phyloP scores from a whole-genome alignment of 2,888 invertebrate species.

The Blomia tropicalis region DNA sequence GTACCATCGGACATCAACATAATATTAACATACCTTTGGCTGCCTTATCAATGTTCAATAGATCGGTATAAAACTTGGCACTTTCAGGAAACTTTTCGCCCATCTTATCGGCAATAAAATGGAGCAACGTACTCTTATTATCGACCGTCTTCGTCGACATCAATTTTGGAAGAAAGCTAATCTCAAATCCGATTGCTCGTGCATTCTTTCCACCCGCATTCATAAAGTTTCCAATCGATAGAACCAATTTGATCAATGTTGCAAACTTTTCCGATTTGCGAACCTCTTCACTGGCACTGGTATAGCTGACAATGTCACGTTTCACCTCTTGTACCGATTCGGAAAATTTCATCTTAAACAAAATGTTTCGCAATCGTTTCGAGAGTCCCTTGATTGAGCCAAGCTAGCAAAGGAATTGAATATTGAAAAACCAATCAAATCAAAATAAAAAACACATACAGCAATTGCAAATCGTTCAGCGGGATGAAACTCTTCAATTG shows the following conservation, averaged over 20 bases:
- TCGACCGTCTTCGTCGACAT: conserved; percentile 60
- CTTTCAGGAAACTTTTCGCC: conserved; percentile 75
- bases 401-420: conserved; percentile 41
- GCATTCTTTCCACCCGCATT: conserved; percentile 86
- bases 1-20: neutral
- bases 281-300: conserved; percentile 86
- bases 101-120: conserved; percentile 72
- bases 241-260: conserved; percentile 67
- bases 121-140: conserved; percentile 76
- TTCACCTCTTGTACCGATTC: conserved; percentile 74
- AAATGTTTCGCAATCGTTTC: conserved; percentile 69
- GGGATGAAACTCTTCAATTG: conserved; percentile 64
- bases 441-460: conserved; percentile 37
- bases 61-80: conserved; percentile 63
- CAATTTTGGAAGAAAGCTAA: conserved; percentile 76
- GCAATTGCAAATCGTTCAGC: conserved; percentile 89
- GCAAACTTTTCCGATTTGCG: conserved; percentile 75
- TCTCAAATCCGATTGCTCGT: conserved; percentile 87
- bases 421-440: conserved; percentile 5
- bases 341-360: conserved; percentile 68
- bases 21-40: conserved; percentile 38
- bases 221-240: conserved; percentile 88
- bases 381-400: conserved; percentile 70
- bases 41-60: conserved; percentile 75
- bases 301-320: conserved; percentile 83